Base-by-base conservation (phyloP, 2,113 vertebrate genomes). In the Syngnathus typhle region DNA sequence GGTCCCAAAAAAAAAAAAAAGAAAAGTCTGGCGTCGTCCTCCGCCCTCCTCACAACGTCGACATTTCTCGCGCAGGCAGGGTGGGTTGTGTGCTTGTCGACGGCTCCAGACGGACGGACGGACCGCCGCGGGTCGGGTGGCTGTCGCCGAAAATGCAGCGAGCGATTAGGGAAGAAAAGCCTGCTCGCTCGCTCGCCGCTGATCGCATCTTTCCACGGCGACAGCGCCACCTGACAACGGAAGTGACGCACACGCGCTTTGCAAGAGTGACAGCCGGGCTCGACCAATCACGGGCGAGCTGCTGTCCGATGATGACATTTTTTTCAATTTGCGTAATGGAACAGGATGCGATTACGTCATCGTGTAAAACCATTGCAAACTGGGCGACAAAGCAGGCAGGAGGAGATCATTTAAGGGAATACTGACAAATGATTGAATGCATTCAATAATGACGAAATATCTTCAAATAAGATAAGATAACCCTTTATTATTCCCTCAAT, bases 151-250 rank as follows among this genome's bases (percentile, higher is more conserved):
- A 87, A 88, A 86, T 87, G 81, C 83, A 88, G 86, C 85, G 87
- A 88, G 86, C 85, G 87, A 87, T 89, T 86, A 87, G 84, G 86
- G 86, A 91, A 90, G 86, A 91, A 90, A 88, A 91, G 88, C 86
- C 88, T 90, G 81, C 86, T 85, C 82, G 87, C 86, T 85, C 82
- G 87, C 84, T 88, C 83, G 64, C 82, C 81, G 76, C 91, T 90
- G 90, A 92, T 91, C 89, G 89, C 91, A 92, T 93, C 91, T 92
- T 93, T 93, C 91, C 91, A 93, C 89, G 91, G 89, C 91, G 84
- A 89, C 88, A 92, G 87, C 90, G 68, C 92, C 91, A 91, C 92
- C 92, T 93, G 92, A 92, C 92, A 92, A 92, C 92, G 92, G 92
- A 93, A 89, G 84, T 93, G 91, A 93, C 92, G 92, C 91, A 93